Conservation (phyloP, 2,888 invertebrate species). For the Argynnis bischoffii region DNA sequence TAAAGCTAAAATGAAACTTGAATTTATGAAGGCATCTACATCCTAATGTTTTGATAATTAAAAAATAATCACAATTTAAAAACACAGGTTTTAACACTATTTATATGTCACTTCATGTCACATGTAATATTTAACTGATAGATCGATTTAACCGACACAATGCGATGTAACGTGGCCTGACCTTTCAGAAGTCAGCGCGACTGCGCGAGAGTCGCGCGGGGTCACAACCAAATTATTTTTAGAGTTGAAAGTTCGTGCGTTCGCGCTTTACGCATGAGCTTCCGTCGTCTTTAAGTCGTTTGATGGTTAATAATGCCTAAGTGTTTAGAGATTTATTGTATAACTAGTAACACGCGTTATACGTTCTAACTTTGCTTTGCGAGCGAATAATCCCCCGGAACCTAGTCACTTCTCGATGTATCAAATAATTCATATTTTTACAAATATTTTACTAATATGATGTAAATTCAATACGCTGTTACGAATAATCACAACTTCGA, state of each 20-base stretch:
- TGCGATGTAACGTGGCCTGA: conserved; percentile 68
- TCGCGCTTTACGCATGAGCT: conserved; percentile 39
- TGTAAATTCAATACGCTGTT: too few species aligned
- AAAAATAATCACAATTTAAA: background rate
- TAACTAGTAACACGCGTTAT: too few species aligned
- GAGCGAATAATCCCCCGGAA: too few species aligned
- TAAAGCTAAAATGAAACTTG: too few species aligned
- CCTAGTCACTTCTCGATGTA: too few species aligned
- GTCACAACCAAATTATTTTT: conserved; percentile 80
- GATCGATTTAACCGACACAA: conserved; percentile 29
- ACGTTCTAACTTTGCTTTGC: too few species aligned
- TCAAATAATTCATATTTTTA: too few species aligned
- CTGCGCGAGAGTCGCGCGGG: conserved; percentile 77
- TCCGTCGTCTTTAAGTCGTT: conserved; percentile 44
- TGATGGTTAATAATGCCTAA: background rate
- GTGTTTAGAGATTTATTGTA: background rate
- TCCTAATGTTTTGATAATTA: background rate
- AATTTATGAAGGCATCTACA: too few species aligned
- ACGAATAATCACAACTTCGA: too few species aligned
- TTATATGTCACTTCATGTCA: conserved; percentile 1
- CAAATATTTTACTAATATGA: too few species aligned
- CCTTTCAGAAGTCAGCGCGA: conserved; percentile 77
- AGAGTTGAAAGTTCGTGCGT: conserved; percentile 83
- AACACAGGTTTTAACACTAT: background rate
- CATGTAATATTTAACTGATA: conserved; percentile 1